Percentiles rank a stretch among this genome's conserved stretches.
Conservation (phyloP, 2,888 invertebrate genomes). For the Nomada fabriciana region DNA sequence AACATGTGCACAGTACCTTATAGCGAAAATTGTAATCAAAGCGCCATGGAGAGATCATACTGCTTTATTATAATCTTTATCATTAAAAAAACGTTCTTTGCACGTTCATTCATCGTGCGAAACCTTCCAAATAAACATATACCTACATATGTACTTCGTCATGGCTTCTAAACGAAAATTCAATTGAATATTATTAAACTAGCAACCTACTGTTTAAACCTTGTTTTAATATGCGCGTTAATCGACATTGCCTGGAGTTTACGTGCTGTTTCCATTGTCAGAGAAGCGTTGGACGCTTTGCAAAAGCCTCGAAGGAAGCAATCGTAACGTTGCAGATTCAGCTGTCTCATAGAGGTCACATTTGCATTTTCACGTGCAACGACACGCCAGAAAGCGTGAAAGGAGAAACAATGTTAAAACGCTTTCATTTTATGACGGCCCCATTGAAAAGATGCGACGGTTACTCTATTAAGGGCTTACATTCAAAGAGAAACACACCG, state of each 20-base stretch:
- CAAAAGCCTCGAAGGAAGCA: constrained; percentile 7
- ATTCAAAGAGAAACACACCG: constrained; percentile 45
- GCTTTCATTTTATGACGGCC: constrained; percentile 32
- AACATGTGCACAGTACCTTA: too few relatives aligned
- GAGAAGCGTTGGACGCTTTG: constrained; percentile 1
- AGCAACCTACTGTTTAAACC: too few relatives aligned
- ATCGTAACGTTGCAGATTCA: constrained; percentile 10
- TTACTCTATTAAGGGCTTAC: constrained; percentile 43
- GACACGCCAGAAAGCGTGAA: constrained; percentile 2
- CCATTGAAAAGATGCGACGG: constrained; percentile 34
- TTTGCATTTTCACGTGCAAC: constrained; percentile 22
- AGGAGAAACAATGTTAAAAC: constrained; percentile 4
- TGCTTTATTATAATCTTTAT: too few relatives aligned
- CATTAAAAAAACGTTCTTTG: too few relatives aligned
- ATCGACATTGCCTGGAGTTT: neutral
- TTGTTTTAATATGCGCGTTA: neutral
- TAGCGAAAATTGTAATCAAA: too few relatives aligned
- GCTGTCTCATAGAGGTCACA: constrained; percentile 5
- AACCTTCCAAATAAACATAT: too few relatives aligned
- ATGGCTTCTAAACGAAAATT: too few relatives aligned
- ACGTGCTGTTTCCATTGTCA: neutral
- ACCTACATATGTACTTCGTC: too few relatives aligned
- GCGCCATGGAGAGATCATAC: too few relatives aligned
- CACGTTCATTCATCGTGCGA: too few relatives aligned
- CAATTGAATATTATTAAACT: too few relatives aligned